phyloP scores from a whole-genome alignment of 2,797 vertebrate genomes.

The Hippoglossus hippoglossus region DNA sequence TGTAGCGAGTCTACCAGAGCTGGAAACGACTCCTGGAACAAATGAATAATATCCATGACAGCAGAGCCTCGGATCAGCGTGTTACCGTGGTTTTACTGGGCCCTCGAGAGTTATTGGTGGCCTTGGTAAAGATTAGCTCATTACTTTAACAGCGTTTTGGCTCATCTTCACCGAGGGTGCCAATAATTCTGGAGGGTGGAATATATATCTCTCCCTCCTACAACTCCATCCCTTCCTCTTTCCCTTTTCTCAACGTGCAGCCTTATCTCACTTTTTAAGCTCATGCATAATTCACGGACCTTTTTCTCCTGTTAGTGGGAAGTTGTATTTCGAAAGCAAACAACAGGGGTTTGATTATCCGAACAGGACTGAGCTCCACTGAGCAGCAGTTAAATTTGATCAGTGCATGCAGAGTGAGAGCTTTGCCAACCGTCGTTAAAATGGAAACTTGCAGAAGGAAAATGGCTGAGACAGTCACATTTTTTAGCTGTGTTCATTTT shows the following conservation, averaged over 20 bases:
- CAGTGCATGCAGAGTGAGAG: background rate
- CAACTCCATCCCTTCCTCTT: background rate
- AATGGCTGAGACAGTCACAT: no score
- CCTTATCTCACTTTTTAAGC: background rate
- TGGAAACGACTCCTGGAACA: no score
- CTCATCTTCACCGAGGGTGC: constrained; percentile 69
- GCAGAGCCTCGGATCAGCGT: constrained; percentile 3
- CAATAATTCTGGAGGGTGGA: constrained; percentile 66
- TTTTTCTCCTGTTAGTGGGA: constrained; percentile 14
- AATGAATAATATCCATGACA: no score
- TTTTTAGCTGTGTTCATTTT: no score
- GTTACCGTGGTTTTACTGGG: no score
- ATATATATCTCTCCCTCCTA: constrained; percentile 20
- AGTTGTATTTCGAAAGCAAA: constrained; percentile 57
- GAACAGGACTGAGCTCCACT: constrained; percentile 8
- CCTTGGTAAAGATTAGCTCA: constrained; percentile 56
- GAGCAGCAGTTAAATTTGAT: constrained; percentile 9
- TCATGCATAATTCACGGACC: background rate
- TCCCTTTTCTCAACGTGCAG: background rate
- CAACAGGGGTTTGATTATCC: constrained; percentile 58
- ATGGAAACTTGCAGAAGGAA: background rate
- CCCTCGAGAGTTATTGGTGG: constrained; percentile 1
- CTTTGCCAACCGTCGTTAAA: background rate
- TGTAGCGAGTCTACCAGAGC: no score
- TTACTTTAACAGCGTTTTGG: constrained; percentile 6